phyloP scores from a whole-genome alignment of 1,140 invertebrate genomes.

The Cydia pomonella region DNA sequence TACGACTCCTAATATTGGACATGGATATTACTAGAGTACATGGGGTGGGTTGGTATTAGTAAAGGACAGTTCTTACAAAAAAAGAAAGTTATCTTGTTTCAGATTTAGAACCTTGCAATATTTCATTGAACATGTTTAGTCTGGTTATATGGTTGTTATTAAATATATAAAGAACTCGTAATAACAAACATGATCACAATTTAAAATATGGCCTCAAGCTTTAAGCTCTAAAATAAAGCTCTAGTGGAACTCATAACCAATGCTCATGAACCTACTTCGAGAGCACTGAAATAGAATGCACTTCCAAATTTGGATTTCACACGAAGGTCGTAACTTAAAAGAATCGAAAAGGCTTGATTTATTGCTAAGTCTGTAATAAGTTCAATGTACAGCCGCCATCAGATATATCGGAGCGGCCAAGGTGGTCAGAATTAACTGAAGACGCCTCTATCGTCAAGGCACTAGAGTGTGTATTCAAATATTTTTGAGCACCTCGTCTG shows the following conservation, averaged over 20 bases:
- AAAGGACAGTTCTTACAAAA: neutral
- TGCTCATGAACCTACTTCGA: constrained; percentile 28
- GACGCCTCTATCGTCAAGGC: too few relatives aligned
- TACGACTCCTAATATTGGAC: too few relatives aligned
- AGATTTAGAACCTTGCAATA: too few relatives aligned
- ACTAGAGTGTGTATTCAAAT: too few relatives aligned
- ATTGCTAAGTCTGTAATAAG: neutral
- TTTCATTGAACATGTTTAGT: neutral
- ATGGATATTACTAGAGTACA: neutral
- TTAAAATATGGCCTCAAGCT: constrained; percentile 18
- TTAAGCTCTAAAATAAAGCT: constrained; percentile 24
- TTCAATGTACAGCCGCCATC: too few relatives aligned
- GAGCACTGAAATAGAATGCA: constrained; percentile 10
- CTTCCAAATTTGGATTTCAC: neutral
- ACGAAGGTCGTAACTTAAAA: constrained; percentile 18
- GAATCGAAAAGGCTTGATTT: neutral
- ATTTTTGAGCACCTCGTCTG: too few relatives aligned
- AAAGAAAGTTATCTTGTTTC: too few relatives aligned
- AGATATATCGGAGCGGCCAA: too few relatives aligned
- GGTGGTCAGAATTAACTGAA: too few relatives aligned
- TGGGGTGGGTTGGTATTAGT: neutral
- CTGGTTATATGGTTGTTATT: neutral
- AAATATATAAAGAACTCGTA: neutral
- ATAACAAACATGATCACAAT: neutral
- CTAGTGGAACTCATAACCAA: constrained; percentile 8